Percentiles rank a stretch among this genome's conserved stretches.
Evolutionary conservation across 2,113 vertebrate species (phyloP).

Genomic region (Engraulis encrasicolus): DNA sequence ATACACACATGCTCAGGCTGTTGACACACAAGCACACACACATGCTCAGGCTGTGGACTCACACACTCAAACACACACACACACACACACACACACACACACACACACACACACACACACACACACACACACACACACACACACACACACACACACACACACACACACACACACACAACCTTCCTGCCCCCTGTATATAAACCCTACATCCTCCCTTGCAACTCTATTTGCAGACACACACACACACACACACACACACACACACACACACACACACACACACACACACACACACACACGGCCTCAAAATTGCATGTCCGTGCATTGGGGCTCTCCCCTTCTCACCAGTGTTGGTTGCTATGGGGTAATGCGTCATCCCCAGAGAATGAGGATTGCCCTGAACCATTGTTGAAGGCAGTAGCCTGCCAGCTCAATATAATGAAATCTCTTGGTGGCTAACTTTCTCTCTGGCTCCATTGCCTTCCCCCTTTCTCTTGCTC

Average conservation of each 20-base stretch:
- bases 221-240: neutral
- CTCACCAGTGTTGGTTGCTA: neutral
- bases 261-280: neutral
- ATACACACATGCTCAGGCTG: neutral
- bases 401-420: neutral
- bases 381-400: slow-evolving; percentile 15
- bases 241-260: neutral
- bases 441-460: slow-evolving; percentile 6
- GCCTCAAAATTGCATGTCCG: neutral
- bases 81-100: neutral
- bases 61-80: neutral
- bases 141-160: neutral
- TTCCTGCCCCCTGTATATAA: too few relatives aligned
- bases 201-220: too few relatives aligned
- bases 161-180: neutral
- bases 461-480: too few relatives aligned
- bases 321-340: neutral
- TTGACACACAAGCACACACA: too few relatives aligned
- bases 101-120: neutral
- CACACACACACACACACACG: neutral
- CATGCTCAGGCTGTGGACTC: too few relatives aligned
- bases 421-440: slow-evolving; percentile 10
- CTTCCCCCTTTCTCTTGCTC: neutral
- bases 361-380: neutral
- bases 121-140: neutral